Evolutionary conservation across 2,888 invertebrate genomes (phyloP), one percentile per base, ranked within the genome.

Genomic region (Campopleginae sp.): DNA sequence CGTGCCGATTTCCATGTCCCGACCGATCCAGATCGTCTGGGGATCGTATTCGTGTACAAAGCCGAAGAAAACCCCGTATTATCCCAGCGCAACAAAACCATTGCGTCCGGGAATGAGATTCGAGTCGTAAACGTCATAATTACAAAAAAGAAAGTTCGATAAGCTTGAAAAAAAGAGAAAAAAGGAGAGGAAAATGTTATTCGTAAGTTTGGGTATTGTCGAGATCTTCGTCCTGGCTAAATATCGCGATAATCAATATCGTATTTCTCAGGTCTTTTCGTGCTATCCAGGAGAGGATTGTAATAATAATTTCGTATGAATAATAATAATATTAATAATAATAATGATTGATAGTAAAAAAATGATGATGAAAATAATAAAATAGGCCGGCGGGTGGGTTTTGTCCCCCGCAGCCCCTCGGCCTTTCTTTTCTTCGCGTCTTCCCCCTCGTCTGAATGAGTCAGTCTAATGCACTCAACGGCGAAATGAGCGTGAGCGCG

Each of bases 381-480:
- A 38, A 80, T 71, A 65, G 71, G 51, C 63, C 80, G 42, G 65
- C 65, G 46, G 72, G 33, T 42, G 58, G 58, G 61, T 78, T 74
- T 70, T 31, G 14, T 33, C 27, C 46, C 63, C 27, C 46, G 7
- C 44, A 38, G 14, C 4, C 23, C 46, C 46, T 23, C 58, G 10
- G 23, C 38, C n/a, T 48, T 42, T 76, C n/a, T 33, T 33, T 63
- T 58, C 33, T 19, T 65, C 38, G 31, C 46, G 27, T 31, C 12
- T 27, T 19, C 63, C 42, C 42, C 33, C 58, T 61, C 17, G n/a
- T 44, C 23, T 44, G 38, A 54, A 76, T 76, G n/a, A 85, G 33
- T 85, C 82, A 85, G 80, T 85, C 82, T 80, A 82, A 77, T 72
- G 82, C 79, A 14, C 82, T 76, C 76, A 27, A 65, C 51, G 58